A percentile compares a stretch with the other conserved stretches of the same genome.
Evolutionary conservation across 92 coral and sea anemone species (phyloP).

Genomic region (Scolanthus callimorphus): DNA sequence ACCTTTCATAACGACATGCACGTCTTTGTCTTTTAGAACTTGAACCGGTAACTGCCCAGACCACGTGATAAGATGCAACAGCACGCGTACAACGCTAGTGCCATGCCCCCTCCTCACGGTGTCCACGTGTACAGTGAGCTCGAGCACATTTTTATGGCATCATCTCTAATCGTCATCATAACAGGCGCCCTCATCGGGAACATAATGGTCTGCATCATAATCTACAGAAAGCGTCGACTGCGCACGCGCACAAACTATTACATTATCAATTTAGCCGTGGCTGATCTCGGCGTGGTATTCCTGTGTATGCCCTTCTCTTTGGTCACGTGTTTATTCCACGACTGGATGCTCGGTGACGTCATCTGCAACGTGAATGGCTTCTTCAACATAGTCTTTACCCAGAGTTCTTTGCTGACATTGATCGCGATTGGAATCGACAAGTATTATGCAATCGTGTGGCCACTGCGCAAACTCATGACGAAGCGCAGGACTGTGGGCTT

Average conservation of each 20-base stretch:
- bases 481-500: conserved; percentile 29
- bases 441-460: conserved; percentile 75
- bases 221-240: conserved; percentile 57
- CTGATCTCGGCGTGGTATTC: conserved; percentile 68
- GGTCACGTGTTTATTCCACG: conserved; percentile 61
- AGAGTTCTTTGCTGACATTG: conserved; percentile 67
- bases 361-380: conserved; percentile 70
- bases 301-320: conserved; percentile 76
- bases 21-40: no score
- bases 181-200: conserved; percentile 61
- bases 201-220: conserved; percentile 55
- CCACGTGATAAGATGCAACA: no score
- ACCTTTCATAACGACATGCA: no score
- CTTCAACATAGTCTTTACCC: conserved; percentile 70
- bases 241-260: conserved; percentile 78
- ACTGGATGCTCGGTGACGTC: conserved; percentile 62
- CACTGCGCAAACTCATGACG: conserved; percentile 63
- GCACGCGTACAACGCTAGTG: conserved; percentile 1
- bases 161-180: conserved; percentile 56
- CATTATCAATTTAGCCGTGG: conserved; percentile 67
- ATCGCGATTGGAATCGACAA: conserved; percentile 74
- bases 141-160: conserved; percentile 58
- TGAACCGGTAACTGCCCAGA: no score
- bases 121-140: conserved; percentile 15
- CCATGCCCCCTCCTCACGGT: not conserved